These are phyloP conservation scores for Vanessa cardui DNA, from an alignment of 2,888 invertebrate species.

Conservation along the genomic window DNA sequence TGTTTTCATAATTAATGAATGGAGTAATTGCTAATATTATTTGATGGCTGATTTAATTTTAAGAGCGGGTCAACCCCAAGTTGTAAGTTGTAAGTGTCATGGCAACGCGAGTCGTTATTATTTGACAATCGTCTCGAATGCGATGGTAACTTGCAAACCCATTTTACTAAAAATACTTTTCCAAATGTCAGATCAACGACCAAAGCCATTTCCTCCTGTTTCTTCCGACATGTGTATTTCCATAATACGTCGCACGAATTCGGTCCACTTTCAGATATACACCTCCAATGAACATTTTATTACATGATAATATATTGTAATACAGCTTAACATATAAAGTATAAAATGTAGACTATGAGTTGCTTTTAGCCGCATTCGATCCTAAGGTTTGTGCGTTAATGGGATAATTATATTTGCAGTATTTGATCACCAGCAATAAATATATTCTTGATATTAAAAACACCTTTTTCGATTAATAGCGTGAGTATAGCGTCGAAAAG, in stretches of 20 bases:
- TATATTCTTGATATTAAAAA: conserved; percentile 21
- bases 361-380: neutral
- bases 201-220: no score
- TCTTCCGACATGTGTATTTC: neutral
- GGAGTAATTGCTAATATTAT: no score
- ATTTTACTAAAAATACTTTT: no score
- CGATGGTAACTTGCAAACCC: no score
- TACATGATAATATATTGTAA: neutral
- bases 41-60: no score
- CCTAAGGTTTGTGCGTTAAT: neutral
- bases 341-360: neutral
- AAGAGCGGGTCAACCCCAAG: no score
- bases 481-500: conserved; percentile 26
- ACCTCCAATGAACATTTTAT: neutral
- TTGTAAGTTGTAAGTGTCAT: no score
- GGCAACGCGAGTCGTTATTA: no score
- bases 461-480: conserved; percentile 8
- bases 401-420: neutral
- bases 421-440: conserved; percentile 13
- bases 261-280: neutral
- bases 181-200: no score
- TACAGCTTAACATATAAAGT: neutral
- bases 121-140: no score
- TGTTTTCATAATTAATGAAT: no score
- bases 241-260: neutral